phyloP scores from a whole-genome alignment of 64 coral and sea anemone genomes.

The Dendronephthya gigantea region DNA sequence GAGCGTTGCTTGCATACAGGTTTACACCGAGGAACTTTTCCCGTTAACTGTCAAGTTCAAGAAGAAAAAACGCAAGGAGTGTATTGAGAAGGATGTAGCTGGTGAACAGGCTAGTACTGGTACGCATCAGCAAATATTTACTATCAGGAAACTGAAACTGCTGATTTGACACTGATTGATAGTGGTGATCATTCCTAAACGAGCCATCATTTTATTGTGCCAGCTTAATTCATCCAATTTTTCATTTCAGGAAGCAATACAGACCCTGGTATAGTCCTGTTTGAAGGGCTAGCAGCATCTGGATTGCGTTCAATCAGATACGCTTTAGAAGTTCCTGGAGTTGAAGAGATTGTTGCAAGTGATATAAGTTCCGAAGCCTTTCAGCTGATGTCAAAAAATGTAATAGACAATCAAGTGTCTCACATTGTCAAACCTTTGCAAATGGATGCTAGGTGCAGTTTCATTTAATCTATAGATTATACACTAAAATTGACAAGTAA shows the following conservation, averaged over 20 bases:
- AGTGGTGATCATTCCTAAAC: neutral
- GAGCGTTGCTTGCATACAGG: conserved; percentile 42
- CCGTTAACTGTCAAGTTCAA: neutral
- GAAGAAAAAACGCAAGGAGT: neutral
- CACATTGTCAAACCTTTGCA: conserved; percentile 58
- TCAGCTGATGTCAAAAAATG: conserved; percentile 64
- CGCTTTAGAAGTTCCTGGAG: conserved; percentile 66
- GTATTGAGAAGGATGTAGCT: neutral
- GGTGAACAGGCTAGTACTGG: neutral
- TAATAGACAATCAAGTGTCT: conserved; percentile 65
- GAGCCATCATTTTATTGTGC: neutral
- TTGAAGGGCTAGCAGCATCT: conserved; percentile 83
- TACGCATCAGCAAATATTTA: neutral
- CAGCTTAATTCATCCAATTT: too few relatives aligned
- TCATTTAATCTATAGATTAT: neutral
- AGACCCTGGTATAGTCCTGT: conserved; percentile 39
- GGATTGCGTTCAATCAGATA: conserved; percentile 87
- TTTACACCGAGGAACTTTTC: conserved; percentile 26
- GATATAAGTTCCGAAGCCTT: conserved; percentile 92
- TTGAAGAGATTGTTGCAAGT: conserved; percentile 68
- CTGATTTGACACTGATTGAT: neutral
- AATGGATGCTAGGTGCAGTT: conserved; percentile 68
- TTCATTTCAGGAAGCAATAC: neutral
- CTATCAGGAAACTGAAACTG: neutral
- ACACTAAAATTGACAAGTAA: too few relatives aligned